phyloP scores from a whole-genome alignment of 1,140 invertebrate genomes.

The Portunus trituberculatus region DNA sequence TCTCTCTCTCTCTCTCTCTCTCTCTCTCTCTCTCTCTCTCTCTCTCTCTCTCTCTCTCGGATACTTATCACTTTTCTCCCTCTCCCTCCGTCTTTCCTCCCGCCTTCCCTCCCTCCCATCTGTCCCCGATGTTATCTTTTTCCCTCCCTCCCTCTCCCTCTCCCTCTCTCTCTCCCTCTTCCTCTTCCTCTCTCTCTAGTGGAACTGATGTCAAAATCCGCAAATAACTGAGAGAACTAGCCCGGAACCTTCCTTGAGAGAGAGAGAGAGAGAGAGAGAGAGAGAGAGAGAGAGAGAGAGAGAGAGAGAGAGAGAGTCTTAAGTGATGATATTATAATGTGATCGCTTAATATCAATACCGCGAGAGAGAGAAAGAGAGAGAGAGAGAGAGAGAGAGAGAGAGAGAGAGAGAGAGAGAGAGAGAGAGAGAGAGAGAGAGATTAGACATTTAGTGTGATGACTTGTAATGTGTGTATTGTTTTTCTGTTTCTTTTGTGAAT shows the following conservation, averaged over 20 bases:
- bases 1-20: neutral
- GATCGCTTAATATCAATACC: neutral
- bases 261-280: conserved; percentile 56
- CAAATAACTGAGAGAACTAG: neutral
- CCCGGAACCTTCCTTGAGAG: neutral
- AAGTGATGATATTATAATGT: neutral
- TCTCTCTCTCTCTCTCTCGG: conserved; percentile 2
- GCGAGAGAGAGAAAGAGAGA: conserved; percentile 28
- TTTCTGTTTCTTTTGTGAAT: too few relatives aligned
- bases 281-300: conserved; percentile 36
- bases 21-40: neutral
- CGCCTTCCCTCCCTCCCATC: neutral
- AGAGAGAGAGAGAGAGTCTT: conserved; percentile 44
- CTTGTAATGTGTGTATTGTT: too few relatives aligned
- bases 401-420: conserved; percentile 31
- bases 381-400: conserved; percentile 42
- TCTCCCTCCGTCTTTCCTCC: neutral
- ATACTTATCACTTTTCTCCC: neutral
- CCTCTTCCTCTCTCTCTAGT: neutral
- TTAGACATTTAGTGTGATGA: too few relatives aligned
- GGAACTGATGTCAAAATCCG: neutral
- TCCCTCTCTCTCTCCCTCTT: conserved; percentile 6
- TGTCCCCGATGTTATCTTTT: neutral
- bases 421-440: conserved; percentile 37
- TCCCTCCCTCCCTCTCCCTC: neutral